Base-by-base conservation (phyloP, 30 jellyfish, hydroid and myxozoan species). In the Hydractinia echinata region DNA sequence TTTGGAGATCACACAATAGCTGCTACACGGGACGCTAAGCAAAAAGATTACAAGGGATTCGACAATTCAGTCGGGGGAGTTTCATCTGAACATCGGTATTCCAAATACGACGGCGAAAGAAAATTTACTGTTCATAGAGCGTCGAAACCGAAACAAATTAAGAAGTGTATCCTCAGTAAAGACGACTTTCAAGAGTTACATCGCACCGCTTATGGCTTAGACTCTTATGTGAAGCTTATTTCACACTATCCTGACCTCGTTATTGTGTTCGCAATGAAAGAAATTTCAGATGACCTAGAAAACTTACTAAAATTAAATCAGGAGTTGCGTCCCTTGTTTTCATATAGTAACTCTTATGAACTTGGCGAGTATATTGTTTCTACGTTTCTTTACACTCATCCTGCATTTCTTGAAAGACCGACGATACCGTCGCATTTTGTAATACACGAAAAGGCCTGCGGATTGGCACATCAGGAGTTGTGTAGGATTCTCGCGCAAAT, bases 361-460 rank as follows among this genome's bases (percentile, higher is more conserved):
- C 66, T 89, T 55, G 95, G 95, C 54, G 91, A 83, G 21, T 86
- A 84, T n/a, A 77, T 79, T 54, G 82, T 89, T 30, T 77, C 97
- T 3, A 64, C 97, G 49, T 71, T 89, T 55, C 78, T 82, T 10
- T 89, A 69, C 76, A 73, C 97, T 50, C 94, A 89, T 71, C 74
- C 76, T 10, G 91, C 97, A 4, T 89, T 89, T 84, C 88, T 84
- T 11, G 97, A 88, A 6, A 76, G 87, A 66, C 97, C 97, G 5
- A 91, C 94, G 2, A 80, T 89, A 5, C 97, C 97, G 19, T 52
- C 89, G n/a, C 92, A 89, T 61, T 89, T 89, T 76, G 90, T 85
- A 61, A 83, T 89, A 51, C 97, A 89, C 53, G 97, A 89, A 62
- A 84, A 89, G 44, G 70, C 76, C 54, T 91, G 86, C 67, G 54